Evolutionary conservation across 2,113 vertebrate genomes (phyloP).

Genomic region (Artemisiospiza belli): DNA sequence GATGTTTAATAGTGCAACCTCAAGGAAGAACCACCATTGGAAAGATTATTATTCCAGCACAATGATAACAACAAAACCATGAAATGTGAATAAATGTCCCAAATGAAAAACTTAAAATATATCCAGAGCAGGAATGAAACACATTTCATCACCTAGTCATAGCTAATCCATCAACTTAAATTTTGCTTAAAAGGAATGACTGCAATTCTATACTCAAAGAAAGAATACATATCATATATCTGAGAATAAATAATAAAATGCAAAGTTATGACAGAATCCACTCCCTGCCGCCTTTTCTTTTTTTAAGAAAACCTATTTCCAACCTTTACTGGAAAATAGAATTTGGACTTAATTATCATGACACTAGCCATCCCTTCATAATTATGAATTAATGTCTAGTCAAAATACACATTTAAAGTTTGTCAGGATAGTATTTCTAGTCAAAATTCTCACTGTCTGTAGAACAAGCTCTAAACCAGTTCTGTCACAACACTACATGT

Average conservation of each 20-base stretch:
- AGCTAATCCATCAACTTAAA: neutral
- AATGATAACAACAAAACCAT: neutral
- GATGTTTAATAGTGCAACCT: neutral
- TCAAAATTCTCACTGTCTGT: neutral
- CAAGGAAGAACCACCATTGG: neutral
- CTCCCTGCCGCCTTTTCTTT: accelerated
- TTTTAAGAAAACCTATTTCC: neutral
- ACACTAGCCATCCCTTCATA: neutral
- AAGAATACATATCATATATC: neutral
- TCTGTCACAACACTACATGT: neutral
- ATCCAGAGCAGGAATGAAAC: neutral
- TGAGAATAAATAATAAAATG: neutral
- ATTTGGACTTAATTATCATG: neutral
- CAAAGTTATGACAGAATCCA: neutral
- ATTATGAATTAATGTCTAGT: neutral
- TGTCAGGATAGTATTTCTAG: neutral
- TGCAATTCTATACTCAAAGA: neutral
- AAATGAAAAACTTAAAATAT: neutral
- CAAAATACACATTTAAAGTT: neutral
- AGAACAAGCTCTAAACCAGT: neutral
- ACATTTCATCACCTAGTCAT: neutral
- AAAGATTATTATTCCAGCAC: neutral
- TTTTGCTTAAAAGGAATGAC: neutral
- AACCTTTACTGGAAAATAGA: neutral
- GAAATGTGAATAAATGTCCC: neutral